Evolutionary conservation across 2,888 invertebrate genomes (phyloP).

Genomic region (Drosophila maculinotata): DNA sequence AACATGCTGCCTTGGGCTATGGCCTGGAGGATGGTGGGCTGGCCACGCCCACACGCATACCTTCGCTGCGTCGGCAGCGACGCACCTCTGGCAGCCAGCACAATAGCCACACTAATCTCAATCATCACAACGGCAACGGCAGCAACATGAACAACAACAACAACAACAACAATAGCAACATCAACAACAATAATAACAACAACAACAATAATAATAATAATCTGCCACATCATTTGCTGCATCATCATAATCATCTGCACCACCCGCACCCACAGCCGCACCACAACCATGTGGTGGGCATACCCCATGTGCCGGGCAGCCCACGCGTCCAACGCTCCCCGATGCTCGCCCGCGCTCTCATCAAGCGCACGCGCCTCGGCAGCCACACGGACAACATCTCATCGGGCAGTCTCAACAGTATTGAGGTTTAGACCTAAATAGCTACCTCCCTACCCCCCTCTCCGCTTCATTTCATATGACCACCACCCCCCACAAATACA

Average conservation of each 20-base stretch:
- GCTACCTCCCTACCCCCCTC: background rate
- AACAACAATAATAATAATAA: constrained; percentile 51
- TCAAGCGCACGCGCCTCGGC: constrained; percentile 84
- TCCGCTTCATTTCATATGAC: too few species aligned
- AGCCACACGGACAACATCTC: constrained; percentile 85
- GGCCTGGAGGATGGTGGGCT: constrained; percentile 75
- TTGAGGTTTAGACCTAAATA: constrained; percentile 81
- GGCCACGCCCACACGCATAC: constrained; percentile 81
- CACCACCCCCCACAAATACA: too few species aligned
- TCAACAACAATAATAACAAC: constrained; percentile 28
- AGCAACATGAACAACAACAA: constrained; percentile 38
- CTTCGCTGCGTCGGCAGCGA: constrained; percentile 83
- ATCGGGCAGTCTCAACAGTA: constrained; percentile 85
- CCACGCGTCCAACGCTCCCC: constrained; percentile 85
- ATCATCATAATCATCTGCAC: constrained; percentile 57
- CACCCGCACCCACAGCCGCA: constrained; percentile 46
- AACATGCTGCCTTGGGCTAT: constrained; percentile 44
- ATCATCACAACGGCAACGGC: constrained; percentile 31
- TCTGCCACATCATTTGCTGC: constrained; percentile 58
- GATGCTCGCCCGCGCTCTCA: constrained; percentile 83
- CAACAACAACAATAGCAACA: constrained; percentile 50
- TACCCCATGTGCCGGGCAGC: constrained; percentile 83
- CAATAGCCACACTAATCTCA: constrained; percentile 73
- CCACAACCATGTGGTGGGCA: constrained; percentile 74
- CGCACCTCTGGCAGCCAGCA: constrained; percentile 80